A percentile compares a stretch with the other conserved stretches of the same genome.
These are phyloP conservation scores for Vidua chalybeata DNA, from an alignment of 2,113 vertebrate genomes.

Conservation along the genomic window DNA sequence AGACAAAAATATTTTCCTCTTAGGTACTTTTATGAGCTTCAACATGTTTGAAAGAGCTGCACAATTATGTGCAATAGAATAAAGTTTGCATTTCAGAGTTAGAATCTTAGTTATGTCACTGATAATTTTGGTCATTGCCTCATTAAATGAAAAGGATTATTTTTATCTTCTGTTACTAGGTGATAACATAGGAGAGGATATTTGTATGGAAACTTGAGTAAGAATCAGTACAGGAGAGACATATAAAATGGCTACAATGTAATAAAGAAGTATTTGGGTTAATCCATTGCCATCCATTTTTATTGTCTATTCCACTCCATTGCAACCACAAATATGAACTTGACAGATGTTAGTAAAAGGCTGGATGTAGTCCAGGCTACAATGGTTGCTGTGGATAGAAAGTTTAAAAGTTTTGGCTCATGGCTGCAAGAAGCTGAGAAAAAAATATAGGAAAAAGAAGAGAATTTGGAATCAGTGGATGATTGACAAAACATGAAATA, in stretches of 20 bases:
- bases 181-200: constrained; percentile 4
- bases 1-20: background rate
- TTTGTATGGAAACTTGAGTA: background rate
- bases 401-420: constrained; percentile 49
- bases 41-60: background rate
- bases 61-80: background rate
- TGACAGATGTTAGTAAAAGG: constrained; percentile 65
- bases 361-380: constrained; percentile 41
- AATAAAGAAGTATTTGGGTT: constrained; percentile 59
- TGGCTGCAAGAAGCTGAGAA: background rate
- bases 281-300: constrained; percentile 55
- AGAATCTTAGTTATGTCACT: background rate
- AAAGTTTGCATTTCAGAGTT: background rate
- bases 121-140: background rate
- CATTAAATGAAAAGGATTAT: constrained; percentile 23
- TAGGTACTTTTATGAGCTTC: background rate
- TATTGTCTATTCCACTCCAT: constrained; percentile 59
- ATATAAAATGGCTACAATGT: constrained; percentile 15
- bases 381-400: constrained; percentile 28
- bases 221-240: background rate
- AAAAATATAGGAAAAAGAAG: background rate
- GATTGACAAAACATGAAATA: constrained; percentile 7
- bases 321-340: constrained; percentile 58
- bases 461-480: background rate
- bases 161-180: constrained; percentile 1